Evolutionary conservation across 2,113 vertebrate species (phyloP).

Genomic region (Odontesthes bonariensis): DNA sequence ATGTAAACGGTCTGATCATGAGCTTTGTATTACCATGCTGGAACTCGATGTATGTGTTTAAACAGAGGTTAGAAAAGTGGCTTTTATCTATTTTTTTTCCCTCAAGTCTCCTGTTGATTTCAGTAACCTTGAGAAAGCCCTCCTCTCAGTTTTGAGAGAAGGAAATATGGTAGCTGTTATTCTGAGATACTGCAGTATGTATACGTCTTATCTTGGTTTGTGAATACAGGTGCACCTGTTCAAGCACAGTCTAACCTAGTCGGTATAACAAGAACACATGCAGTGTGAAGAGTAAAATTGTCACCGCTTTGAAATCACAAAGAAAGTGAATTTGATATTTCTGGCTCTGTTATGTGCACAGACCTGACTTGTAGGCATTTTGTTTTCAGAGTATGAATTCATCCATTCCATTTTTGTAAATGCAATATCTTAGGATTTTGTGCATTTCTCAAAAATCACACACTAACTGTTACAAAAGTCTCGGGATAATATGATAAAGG

Average conservation of each 20-base stretch:
- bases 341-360: background rate
- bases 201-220: conserved; percentile 9
- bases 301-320: background rate
- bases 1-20: background rate
- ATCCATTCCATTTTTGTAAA: background rate
- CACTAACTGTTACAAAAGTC: no score
- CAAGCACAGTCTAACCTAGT: background rate
- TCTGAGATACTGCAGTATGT: background rate
- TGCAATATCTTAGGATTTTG: background rate
- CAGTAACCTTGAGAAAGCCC: background rate
- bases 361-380: no score
- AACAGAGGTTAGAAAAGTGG: background rate
- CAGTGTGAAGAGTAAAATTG: background rate
- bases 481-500: background rate
- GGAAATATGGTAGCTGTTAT: background rate
- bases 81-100: background rate
- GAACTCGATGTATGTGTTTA: background rate
- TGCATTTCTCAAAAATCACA: background rate
- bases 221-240: conserved; percentile 1
- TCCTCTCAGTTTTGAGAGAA: background rate
- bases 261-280: background rate
- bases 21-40: background rate
- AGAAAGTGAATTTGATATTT: background rate
- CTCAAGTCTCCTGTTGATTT: background rate
- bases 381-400: background rate